A percentile compares a stretch with the other conserved stretches of the same genome.
phyloP scores from a whole-genome alignment of 1,140 invertebrate species.

The Panagrolaimus sp. region DNA sequence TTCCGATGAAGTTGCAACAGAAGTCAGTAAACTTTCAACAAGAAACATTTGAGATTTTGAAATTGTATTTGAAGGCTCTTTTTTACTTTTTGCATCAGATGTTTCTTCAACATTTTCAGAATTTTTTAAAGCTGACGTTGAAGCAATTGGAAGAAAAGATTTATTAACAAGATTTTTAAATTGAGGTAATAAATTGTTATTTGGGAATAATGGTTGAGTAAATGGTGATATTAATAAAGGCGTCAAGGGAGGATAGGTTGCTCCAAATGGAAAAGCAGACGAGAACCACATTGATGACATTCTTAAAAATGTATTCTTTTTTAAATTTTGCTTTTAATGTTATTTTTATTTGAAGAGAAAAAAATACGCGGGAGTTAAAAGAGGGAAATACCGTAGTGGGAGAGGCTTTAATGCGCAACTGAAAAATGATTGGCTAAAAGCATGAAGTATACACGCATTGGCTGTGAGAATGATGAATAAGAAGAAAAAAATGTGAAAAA shows the following conservation, averaged over 20 bases:
- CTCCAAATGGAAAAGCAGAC: not conserved
- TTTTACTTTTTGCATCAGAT: not conserved
- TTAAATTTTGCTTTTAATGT: not conserved
- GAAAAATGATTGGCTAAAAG: not conserved
- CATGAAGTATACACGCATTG: not conserved
- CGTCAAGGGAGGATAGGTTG: not conserved
- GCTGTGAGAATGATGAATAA: slow-evolving; percentile 8
- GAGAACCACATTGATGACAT: slow-evolving; percentile 10
- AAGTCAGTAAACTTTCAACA: slow-evolving; percentile 21
- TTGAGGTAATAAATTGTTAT: not conserved
- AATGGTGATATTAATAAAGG: not conserved
- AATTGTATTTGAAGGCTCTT: not conserved
- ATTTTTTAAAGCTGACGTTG: not conserved
- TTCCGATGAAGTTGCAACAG: slow-evolving; percentile 9
- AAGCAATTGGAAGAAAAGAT: not conserved
- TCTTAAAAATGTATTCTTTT: not conserved
- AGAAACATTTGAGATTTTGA: slow-evolving; percentile 24
- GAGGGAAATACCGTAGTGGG: not conserved
- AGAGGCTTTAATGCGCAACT: slow-evolving; percentile 5
- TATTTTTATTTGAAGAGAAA: not conserved
- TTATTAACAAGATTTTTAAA: not conserved
- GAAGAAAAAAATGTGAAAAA: not conserved
- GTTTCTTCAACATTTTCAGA: not conserved
- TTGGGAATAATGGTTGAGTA: not conserved
- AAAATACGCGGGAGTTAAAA: not conserved